Evolutionary conservation across 2,113 vertebrate genomes (phyloP).

Genomic region (Callionymus lyra): DNA sequence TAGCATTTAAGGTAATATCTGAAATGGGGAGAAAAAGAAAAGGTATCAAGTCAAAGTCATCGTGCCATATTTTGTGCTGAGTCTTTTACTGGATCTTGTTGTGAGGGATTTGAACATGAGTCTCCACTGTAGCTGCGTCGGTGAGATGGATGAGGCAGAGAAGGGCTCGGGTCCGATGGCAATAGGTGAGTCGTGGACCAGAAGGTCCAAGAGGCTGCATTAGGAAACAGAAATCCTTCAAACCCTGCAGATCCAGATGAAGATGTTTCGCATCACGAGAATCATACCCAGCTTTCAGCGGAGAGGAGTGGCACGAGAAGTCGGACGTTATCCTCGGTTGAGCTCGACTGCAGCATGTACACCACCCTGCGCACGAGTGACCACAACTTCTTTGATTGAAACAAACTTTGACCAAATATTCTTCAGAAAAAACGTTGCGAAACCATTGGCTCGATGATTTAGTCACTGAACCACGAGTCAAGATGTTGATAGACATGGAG

Average conservation of each 20-base stretch:
- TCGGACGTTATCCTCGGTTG: conserved; percentile 70
- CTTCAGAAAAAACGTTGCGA: too few species aligned
- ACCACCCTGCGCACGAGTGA: conserved; percentile 70
- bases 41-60: too few species aligned
- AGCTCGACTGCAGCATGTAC: conserved; percentile 77
- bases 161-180: conserved; percentile 79
- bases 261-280: not conserved
- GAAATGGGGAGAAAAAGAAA: not conserved
- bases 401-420: not conserved
- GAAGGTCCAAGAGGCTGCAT: conserved; percentile 70
- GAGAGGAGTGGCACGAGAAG: conserved; percentile 77
- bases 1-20: conserved; percentile 84
- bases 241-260: too few species aligned
- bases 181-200: conserved; percentile 74
- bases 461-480: too few species aligned
- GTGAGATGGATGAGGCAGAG: conserved; percentile 80
- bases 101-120: conserved; percentile 74
- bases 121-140: conserved; percentile 73
- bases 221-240: not conserved
- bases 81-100: conserved; percentile 74
- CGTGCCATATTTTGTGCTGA: too few species aligned
- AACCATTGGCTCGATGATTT: too few species aligned
- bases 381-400: not conserved
- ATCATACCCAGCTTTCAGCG: conserved; percentile 76
- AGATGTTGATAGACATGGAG: too few species aligned